These are phyloP conservation scores for Dicrurus megarhynchus DNA, from an alignment of 2,113 vertebrate species.

Conservation along the genomic window DNA sequence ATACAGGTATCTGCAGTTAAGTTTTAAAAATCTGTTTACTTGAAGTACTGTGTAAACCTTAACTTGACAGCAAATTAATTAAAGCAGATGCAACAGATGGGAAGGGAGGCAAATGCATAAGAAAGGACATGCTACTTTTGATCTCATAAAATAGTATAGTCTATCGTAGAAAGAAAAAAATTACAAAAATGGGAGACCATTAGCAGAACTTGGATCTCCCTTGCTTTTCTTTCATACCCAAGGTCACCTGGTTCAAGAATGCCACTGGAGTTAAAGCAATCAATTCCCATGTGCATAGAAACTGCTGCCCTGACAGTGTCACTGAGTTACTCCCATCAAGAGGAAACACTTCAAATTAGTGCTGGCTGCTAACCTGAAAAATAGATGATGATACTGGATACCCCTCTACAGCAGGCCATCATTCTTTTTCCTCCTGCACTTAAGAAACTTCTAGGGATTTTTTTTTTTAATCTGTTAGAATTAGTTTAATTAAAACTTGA, in stretches of 20 bases:
- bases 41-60: neutral
- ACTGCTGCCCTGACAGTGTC: neutral
- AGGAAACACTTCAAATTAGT: neutral
- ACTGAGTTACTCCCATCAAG: neutral
- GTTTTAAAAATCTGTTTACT: neutral
- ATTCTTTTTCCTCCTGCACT: neutral
- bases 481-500: neutral
- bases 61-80: neutral
- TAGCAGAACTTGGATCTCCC: neutral
- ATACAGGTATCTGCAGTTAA: neutral
- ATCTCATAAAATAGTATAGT: neutral
- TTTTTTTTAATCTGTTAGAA: neutral
- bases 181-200: neutral
- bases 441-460: neutral
- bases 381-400: neutral
- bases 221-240: neutral
- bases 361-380: neutral
- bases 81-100: neutral
- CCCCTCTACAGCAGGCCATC: neutral
- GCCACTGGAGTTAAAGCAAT: slow-evolving; percentile 8
- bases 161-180: neutral
- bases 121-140: neutral
- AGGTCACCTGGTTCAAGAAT: slow-evolving; percentile 25
- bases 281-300: neutral
- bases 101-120: neutral